Evolutionary conservation across 2,113 vertebrate species (phyloP).

Genomic region (Ceuthmochares aereus): DNA sequence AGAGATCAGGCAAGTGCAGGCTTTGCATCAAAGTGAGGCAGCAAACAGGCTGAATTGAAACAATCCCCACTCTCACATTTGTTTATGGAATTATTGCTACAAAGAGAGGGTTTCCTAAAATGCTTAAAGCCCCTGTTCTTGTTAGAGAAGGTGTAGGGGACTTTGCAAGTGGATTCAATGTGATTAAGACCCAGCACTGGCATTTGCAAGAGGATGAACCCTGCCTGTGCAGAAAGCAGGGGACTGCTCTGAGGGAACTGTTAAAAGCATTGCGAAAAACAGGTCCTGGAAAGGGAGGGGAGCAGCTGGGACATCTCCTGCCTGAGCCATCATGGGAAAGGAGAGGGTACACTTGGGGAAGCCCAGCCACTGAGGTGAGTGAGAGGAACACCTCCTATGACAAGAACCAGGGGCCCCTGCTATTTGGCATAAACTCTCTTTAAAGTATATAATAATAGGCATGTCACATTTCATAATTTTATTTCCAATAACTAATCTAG

Average conservation of each 20-base stretch:
- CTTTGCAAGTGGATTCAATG: background rate
- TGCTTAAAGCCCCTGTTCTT: background rate
- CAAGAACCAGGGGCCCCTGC: background rate
- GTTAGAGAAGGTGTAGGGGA: rapidly evolving
- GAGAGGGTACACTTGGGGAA: rapidly evolving
- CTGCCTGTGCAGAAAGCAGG: background rate
- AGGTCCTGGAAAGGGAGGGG: background rate
- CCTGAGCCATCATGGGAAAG: background rate
- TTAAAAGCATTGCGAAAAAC: background rate
- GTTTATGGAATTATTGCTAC: background rate
- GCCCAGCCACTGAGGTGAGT: background rate
- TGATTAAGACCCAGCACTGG: background rate
- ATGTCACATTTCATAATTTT: background rate
- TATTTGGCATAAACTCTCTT: background rate
- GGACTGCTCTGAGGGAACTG: background rate
- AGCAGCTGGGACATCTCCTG: background rate
- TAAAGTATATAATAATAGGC: background rate
- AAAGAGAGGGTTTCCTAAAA: background rate
- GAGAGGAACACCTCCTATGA: background rate
- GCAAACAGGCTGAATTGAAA: background rate
- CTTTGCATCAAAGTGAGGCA: background rate
- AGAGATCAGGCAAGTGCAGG: rapidly evolving
- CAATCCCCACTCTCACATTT: background rate
- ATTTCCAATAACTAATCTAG: background rate
- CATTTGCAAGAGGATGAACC: background rate